Evolutionary conservation across 1,140 invertebrate genomes (phyloP).

Genomic region (Wasmannia auropunctata): DNA sequence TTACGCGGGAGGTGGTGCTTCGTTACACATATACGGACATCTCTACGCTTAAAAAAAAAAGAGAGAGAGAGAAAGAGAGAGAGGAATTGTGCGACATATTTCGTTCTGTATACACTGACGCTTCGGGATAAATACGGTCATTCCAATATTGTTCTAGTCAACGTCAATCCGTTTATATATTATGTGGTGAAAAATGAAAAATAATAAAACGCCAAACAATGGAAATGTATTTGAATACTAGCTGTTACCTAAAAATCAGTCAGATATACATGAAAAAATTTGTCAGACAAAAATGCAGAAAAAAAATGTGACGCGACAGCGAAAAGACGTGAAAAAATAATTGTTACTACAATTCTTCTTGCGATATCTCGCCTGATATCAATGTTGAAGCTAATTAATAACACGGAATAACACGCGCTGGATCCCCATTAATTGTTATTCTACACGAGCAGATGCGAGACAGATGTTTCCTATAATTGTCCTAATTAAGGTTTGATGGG

Average conservation of each 20-base stretch:
- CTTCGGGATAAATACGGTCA: not conserved
- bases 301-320: too few relatives aligned
- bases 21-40: not conserved
- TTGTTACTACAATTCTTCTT: not conserved
- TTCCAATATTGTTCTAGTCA: not conserved
- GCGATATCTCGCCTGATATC: not conserved
- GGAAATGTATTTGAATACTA: not conserved
- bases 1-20: not conserved
- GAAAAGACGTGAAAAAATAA: not conserved
- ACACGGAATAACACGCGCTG: not conserved
- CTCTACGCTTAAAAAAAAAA: not conserved
- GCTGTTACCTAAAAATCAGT: not conserved
- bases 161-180: conserved; percentile 4
- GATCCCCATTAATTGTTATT: conserved; percentile 14
- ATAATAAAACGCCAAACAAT: not conserved
- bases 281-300: not conserved
- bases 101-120: not conserved
- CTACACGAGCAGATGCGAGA: conserved; percentile 10
- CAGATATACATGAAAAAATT: not conserved
- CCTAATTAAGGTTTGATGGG: conserved; percentile 12
- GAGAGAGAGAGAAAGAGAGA: too few relatives aligned
- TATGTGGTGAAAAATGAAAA: not conserved
- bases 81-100: conserved; percentile 7
- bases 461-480: conserved; percentile 20
- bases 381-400: not conserved